These are phyloP conservation scores for Mesochorus sp. DNA, from an alignment of 2,888 invertebrate genomes.

Conservation along the genomic window DNA sequence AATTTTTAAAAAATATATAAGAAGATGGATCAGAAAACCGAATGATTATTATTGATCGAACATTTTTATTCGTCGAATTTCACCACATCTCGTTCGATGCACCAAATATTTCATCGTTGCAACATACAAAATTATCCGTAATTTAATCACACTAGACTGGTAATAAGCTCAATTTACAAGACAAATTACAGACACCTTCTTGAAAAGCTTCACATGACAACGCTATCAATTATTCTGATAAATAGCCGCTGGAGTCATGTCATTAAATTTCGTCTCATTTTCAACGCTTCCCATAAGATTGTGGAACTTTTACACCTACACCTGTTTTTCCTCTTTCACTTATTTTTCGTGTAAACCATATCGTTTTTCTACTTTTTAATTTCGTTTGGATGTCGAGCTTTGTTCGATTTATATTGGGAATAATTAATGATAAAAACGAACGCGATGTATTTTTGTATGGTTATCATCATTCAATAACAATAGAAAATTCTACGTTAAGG, in stretches of 20 bases:
- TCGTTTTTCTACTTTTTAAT: background rate
- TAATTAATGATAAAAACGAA: background rate
- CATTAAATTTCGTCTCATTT: conserved; percentile 28
- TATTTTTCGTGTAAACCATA: background rate
- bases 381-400: background rate
- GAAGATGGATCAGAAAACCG: too few relatives aligned
- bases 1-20: too few relatives aligned
- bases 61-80: too few relatives aligned
- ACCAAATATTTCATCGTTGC: too few relatives aligned
- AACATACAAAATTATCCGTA: too few relatives aligned
- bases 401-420: background rate
- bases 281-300: background rate
- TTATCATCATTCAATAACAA: too few relatives aligned
- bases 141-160: too few relatives aligned
- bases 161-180: conserved; percentile 42
- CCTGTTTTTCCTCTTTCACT: too few relatives aligned
- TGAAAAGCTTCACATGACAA: conserved; percentile 21
- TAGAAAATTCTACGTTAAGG: too few relatives aligned
- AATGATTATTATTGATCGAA: too few relatives aligned
- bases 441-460: too few relatives aligned
- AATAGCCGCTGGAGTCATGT: conserved; percentile 44
- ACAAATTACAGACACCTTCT: conserved; percentile 12
- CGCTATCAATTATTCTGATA: conserved; percentile 59
- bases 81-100: too few relatives aligned
- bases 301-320: background rate